Evolutionary conservation across 2,888 invertebrate genomes (phyloP).

Genomic region (Nomada fucata): DNA sequence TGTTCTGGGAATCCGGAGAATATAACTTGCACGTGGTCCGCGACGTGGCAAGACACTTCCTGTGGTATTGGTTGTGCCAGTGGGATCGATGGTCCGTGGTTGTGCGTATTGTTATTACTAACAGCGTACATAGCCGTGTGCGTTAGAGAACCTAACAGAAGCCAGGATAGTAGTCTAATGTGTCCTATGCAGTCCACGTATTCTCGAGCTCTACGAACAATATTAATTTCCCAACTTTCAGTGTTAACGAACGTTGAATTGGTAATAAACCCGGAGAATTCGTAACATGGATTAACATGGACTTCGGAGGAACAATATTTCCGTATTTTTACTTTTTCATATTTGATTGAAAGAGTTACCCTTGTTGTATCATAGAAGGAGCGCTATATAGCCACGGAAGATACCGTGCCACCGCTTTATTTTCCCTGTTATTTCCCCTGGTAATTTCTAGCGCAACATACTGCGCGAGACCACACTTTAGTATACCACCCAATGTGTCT

Average conservation of each 20-base stretch:
- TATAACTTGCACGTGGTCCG: slow-evolving; percentile 98
- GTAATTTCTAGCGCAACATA: slow-evolving; percentile 97
- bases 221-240: too few relatives aligned
- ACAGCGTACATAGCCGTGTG: slow-evolving; percentile 90
- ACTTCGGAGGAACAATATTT: not conserved
- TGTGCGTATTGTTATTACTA: slow-evolving; percentile 74
- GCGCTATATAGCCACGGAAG: slow-evolving; percentile 96
- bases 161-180: slow-evolving; percentile 97
- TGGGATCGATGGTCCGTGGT: slow-evolving; percentile 82
- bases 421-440: slow-evolving; percentile 93
- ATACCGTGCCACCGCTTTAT: slow-evolving; percentile 91
- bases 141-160: slow-evolving; percentile 96
- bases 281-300: too few relatives aligned
- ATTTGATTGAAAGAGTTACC: slow-evolving; percentile 85
- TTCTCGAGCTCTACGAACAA: slow-evolving; percentile 91
- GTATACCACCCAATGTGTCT: slow-evolving; percentile 97
- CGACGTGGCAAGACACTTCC: slow-evolving; percentile 97
- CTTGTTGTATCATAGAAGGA: slow-evolving; percentile 92
- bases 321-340: not conserved
- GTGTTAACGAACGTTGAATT: too few relatives aligned
- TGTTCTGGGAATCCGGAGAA: slow-evolving; percentile 99
- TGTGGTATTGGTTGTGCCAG: slow-evolving; percentile 95
- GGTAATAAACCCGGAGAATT: too few relatives aligned
- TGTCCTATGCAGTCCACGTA: slow-evolving; percentile 98
- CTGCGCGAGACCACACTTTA: slow-evolving; percentile 98